phyloP scores from a whole-genome alignment of 2,888 invertebrate genomes.

The Trilocha varians region DNA sequence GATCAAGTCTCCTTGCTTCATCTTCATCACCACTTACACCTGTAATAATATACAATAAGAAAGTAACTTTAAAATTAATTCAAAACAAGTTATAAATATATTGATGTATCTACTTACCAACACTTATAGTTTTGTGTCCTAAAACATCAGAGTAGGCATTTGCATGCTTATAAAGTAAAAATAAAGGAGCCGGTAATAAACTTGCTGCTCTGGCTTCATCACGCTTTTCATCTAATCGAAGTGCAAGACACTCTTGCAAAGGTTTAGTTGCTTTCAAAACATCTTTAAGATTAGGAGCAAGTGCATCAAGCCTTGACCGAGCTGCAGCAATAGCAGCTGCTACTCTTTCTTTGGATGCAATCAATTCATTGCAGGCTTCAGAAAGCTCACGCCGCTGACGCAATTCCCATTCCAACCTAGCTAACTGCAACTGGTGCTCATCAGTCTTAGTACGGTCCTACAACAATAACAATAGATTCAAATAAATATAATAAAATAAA shows the following conservation, averaged over 20 bases:
- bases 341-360: conserved; percentile 83
- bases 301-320: conserved; percentile 83
- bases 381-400: conserved; percentile 89
- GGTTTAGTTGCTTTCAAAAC: conserved; percentile 85
- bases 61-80: conserved; percentile 2
- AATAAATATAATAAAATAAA: no score
- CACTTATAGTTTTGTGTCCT: conserved; percentile 62
- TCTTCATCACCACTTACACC: conserved; percentile 79
- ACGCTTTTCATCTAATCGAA: conserved; percentile 84
- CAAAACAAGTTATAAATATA: neutral
- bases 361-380: conserved; percentile 81
- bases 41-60: conserved; percentile 25
- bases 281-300: conserved; percentile 82
- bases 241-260: conserved; percentile 88
- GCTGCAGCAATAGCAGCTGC: conserved; percentile 83
- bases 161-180: conserved; percentile 89
- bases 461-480: conserved; percentile 17
- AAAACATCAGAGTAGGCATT: conserved; percentile 87
- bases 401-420: conserved; percentile 93
- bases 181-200: conserved; percentile 85
- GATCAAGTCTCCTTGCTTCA: conserved; percentile 76
- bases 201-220: conserved; percentile 83
- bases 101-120: conserved; percentile 38
- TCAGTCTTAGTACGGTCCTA: conserved; percentile 79
- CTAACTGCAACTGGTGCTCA: conserved; percentile 86